A percentile compares a stretch with the other conserved stretches of the same genome.
Conservation (phyloP, 2,113 vertebrate genomes). For the Pterocles orientalis region DNA sequence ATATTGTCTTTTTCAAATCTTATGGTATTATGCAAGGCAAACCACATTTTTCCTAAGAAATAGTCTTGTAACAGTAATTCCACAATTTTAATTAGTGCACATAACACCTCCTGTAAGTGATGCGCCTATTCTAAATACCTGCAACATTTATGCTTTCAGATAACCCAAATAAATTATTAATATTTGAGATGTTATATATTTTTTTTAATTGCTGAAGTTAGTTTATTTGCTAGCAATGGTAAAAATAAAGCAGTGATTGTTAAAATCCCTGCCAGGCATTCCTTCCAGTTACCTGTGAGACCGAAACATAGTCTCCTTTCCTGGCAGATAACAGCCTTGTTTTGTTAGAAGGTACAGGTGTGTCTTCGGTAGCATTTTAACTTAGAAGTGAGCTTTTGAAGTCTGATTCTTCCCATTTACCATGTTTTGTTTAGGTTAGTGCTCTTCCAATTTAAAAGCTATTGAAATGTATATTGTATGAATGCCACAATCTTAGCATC, state of each 20-base stretch:
- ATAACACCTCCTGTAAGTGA: not conserved
- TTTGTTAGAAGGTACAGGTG: not conserved
- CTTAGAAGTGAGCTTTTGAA: not conserved
- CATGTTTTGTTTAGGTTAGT: not conserved
- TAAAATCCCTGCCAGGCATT: not conserved
- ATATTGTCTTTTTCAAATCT: not conserved
- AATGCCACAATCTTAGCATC: not conserved
- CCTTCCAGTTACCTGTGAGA: not conserved
- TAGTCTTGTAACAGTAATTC: not conserved
- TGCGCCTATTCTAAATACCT: not conserved
- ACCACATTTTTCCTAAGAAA: not conserved
- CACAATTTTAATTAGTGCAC: not conserved
- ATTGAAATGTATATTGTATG: not conserved
- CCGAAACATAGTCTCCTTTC: not conserved
- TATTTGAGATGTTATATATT: not conserved
- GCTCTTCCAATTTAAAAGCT: not conserved
- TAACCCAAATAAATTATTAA: not conserved
- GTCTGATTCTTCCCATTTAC: not conserved
- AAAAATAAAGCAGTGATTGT: not conserved
- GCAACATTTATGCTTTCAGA: not conserved
- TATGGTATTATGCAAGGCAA: not conserved
- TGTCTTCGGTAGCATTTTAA: not conserved
- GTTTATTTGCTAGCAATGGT: not conserved
- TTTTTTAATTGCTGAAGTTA: not conserved
- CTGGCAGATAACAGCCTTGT: not conserved